These are phyloP conservation scores for Climacteris rufus DNA, from an alignment of 2,113 vertebrate genomes.

Conservation along the genomic window DNA sequence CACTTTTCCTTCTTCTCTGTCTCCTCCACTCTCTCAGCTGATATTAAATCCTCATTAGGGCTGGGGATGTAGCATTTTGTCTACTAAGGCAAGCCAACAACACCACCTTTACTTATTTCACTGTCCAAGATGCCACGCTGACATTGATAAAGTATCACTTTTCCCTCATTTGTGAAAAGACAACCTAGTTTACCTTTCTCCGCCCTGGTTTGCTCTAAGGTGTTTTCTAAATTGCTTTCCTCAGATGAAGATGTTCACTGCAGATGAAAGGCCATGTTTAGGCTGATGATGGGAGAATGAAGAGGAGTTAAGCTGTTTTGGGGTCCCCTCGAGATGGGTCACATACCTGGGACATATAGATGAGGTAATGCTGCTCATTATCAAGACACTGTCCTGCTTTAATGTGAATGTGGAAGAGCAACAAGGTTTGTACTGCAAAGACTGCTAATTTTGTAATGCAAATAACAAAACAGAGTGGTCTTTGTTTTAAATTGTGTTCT, in stretches of 20 bases:
- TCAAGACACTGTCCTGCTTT: neutral
- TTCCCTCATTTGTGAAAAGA: neutral
- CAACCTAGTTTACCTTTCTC: neutral
- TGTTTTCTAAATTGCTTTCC: neutral
- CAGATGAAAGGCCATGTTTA: neutral
- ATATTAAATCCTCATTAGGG: neutral
- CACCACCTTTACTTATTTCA: neutral
- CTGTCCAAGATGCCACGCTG: neutral
- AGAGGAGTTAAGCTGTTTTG: neutral
- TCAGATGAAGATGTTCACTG: neutral
- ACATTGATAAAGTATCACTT: neutral
- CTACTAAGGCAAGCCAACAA: neutral
- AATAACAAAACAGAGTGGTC: neutral
- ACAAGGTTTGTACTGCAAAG: neutral
- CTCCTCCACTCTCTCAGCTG: neutral
- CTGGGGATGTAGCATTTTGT: neutral
- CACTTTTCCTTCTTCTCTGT: neutral
- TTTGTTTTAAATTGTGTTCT: neutral
- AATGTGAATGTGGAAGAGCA: neutral
- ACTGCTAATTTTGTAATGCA: neutral
- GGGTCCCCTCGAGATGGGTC: neutral
- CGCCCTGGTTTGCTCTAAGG: neutral
- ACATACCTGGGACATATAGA: neutral
- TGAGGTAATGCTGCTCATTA: neutral
- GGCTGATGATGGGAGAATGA: neutral